phyloP scores from a whole-genome alignment of 1,140 invertebrate genomes.

The Scaptomyza montana region DNA sequence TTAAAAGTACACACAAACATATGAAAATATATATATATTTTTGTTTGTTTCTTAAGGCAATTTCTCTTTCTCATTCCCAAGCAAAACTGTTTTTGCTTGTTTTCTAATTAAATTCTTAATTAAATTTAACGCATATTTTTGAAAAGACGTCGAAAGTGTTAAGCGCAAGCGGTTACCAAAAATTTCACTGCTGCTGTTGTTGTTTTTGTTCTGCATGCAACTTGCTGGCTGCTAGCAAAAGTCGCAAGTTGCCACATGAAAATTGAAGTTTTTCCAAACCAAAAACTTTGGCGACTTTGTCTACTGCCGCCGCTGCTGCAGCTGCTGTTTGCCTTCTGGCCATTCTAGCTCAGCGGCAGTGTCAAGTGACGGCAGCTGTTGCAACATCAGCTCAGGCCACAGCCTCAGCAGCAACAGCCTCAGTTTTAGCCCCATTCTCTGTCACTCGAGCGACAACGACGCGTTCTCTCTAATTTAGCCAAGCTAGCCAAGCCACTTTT shows the following conservation, averaged over 20 bases:
- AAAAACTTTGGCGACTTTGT: slow-evolving; percentile 49
- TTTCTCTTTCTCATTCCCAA: no score
- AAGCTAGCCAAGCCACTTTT: background rate
- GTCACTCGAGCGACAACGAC: slow-evolving; percentile 9
- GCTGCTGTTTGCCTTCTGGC: slow-evolving; percentile 35
- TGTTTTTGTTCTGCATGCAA: no score
- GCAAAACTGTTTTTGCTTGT: background rate
- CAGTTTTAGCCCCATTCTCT: no score
- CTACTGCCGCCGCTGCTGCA: slow-evolving; percentile 25
- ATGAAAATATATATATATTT: no score
- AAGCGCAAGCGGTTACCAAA: slow-evolving; percentile 66
- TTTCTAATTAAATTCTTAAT: slow-evolving; percentile 66
- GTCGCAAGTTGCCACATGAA: slow-evolving; percentile 51
- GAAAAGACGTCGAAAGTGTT: slow-evolving; percentile 59
- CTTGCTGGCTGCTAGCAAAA: slow-evolving; percentile 16
- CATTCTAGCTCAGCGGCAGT: slow-evolving; percentile 30
- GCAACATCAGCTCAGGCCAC: slow-evolving; percentile 30
- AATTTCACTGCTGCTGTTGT: slow-evolving; percentile 27
- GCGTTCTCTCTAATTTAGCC: slow-evolving; percentile 41
- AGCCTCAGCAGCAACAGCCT: slow-evolving; percentile 4
- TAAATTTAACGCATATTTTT: slow-evolving; percentile 55
- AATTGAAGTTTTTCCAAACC: slow-evolving; percentile 47
- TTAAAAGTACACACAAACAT: no score
- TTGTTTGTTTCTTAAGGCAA: no score
- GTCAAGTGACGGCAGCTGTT: slow-evolving; percentile 61